A percentile compares a stretch with the other conserved stretches of the same genome.
These are phyloP conservation scores for Cylloceria caligata DNA, from an alignment of 2,888 invertebrate species.

Conservation along the genomic window DNA sequence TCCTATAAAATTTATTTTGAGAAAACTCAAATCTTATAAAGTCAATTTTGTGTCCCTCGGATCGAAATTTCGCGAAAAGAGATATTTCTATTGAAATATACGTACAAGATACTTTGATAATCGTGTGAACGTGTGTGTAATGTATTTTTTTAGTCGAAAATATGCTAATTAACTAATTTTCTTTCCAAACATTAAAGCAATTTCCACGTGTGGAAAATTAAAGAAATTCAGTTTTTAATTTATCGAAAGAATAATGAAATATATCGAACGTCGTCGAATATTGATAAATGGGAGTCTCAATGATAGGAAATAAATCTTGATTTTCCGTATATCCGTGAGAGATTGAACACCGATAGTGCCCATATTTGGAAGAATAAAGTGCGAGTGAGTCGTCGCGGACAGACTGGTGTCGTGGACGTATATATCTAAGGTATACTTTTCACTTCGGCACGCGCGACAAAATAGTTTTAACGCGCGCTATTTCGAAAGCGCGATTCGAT, in stretches of 20 bases:
- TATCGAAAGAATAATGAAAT: not conserved
- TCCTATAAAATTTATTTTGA: too few relatives aligned
- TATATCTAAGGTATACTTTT: constrained; percentile 1
- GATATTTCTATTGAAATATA: not conserved
- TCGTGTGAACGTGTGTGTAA: not conserved
- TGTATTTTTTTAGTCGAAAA: not conserved
- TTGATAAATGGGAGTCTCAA: not conserved
- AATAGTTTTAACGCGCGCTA: constrained; percentile 46
- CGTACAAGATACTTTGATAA: not conserved
- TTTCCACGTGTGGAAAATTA: not conserved
- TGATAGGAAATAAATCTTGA: constrained; percentile 10
- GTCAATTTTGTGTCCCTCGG: not conserved
- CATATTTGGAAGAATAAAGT: constrained; percentile 9
- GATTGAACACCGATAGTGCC: not conserved
- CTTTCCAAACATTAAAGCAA: not conserved
- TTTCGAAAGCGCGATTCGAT: constrained; percentile 53
- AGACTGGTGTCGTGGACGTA: not conserved
- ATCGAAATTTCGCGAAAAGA: not conserved
- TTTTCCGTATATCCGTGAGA: constrained; percentile 4
- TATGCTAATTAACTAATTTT: not conserved
- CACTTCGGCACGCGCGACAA: constrained; percentile 41
- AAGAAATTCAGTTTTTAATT: not conserved
- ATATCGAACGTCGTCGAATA: not conserved
- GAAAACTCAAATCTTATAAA: not conserved
- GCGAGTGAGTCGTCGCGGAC: constrained; percentile 9